Evolutionary conservation across 2,113 vertebrate species (phyloP).

Genomic region (Mungos mungo): DNA sequence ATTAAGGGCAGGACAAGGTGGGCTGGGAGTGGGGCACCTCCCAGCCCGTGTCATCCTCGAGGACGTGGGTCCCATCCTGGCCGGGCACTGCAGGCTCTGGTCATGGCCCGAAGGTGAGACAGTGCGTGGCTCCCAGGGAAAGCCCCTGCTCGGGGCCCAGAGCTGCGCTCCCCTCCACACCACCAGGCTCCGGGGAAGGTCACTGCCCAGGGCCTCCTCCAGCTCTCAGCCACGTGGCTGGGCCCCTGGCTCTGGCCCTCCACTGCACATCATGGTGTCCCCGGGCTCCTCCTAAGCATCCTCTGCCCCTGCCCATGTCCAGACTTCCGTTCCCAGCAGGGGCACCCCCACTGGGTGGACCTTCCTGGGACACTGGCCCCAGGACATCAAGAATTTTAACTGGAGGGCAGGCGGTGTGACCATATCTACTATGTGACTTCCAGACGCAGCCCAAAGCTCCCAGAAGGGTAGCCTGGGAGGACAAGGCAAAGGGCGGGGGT

Average conservation of each 20-base stretch:
- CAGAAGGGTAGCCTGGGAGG: not conserved
- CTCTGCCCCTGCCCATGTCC: not conserved
- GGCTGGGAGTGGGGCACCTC: too few species aligned
- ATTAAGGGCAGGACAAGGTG: too few species aligned
- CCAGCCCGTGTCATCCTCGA: too few species aligned
- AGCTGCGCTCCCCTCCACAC: not conserved
- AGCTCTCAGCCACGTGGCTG: not conserved
- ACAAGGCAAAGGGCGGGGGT: not conserved
- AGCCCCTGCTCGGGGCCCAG: too few species aligned
- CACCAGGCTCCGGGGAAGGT: not conserved
- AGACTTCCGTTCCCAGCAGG: not conserved
- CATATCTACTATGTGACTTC: not conserved
- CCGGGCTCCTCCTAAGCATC: not conserved
- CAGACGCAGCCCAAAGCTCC: not conserved
- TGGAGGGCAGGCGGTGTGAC: too few species aligned
- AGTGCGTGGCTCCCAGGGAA: too few species aligned
- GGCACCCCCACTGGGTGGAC: not conserved
- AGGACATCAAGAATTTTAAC: not conserved
- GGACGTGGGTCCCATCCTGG: too few species aligned
- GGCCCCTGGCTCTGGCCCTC: not conserved
- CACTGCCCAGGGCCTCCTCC: rapidly evolving
- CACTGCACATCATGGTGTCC: too few species aligned
- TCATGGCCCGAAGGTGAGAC: not conserved
- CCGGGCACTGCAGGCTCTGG: too few species aligned
- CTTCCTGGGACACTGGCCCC: too few species aligned